Percentiles rank a stretch among this genome's conserved stretches.
phyloP scores from a whole-genome alignment of 2,888 invertebrate species.

The Xanthostigma xanthostigma region DNA sequence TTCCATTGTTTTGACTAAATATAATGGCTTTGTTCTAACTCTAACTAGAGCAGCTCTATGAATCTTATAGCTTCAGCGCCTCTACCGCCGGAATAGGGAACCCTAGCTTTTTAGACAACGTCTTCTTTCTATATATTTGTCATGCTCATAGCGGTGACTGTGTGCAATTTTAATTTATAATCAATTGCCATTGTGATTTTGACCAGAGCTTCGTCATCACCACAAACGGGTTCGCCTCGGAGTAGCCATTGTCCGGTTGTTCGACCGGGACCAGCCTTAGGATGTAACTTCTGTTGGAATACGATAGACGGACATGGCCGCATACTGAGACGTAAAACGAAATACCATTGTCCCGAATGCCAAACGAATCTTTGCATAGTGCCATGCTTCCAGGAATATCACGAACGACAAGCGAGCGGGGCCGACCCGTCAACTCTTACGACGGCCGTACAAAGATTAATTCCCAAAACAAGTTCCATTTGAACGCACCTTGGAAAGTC shows the following conservation, averaged over 20 bases:
- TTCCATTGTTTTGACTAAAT: too few species aligned
- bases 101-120: too few species aligned
- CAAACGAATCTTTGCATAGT: conserved; percentile 80
- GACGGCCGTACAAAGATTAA: conserved; percentile 24
- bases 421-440: conserved; percentile 23
- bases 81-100: too few species aligned
- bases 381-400: conserved; percentile 77
- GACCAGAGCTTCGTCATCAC: conserved; percentile 43
- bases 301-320: conserved; percentile 71
- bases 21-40: too few species aligned
- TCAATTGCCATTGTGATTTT: conserved; percentile 14
- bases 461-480: conserved; percentile 31
- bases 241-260: conserved; percentile 75
- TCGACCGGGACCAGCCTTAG: conserved; percentile 67
- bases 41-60: too few species aligned
- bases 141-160: too few species aligned
- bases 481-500: conserved; percentile 13
- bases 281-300: conserved; percentile 86
- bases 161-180: too few species aligned
- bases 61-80: too few species aligned
- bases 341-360: conserved; percentile 82
- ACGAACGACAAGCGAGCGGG: conserved; percentile 40
- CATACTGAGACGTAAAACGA: conserved; percentile 71
- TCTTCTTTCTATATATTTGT: too few species aligned
- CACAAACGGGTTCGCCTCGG: conserved; percentile 35